Percentiles rank a stretch among this genome's conserved stretches.
Conservation (phyloP, 2,113 vertebrate genomes). For the Hymenochirus boettgeri region DNA sequence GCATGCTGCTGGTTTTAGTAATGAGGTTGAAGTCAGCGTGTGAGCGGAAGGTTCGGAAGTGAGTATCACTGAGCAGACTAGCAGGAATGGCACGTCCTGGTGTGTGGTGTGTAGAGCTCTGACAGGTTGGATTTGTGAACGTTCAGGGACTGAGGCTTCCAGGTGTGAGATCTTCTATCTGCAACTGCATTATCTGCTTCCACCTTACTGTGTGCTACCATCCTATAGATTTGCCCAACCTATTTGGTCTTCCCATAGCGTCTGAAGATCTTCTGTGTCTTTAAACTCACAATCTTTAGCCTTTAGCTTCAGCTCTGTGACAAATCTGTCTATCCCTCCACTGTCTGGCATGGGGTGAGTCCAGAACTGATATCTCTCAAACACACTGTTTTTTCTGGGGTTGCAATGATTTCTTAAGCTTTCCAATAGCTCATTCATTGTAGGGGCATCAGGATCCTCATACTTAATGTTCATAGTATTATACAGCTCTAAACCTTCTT, state of each 20-base stretch:
- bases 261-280: no score
- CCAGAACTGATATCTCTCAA: no score
- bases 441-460: no score
- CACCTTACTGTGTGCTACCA: constrained; percentile 92
- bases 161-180: constrained; percentile 62
- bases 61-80: constrained; percentile 63
- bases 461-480: no score
- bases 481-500: no score
- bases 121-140: constrained; percentile 39
- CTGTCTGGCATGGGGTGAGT: no score
- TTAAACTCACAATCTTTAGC: no score
- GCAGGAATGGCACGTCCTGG: constrained; percentile 46
- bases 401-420: no score
- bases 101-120: constrained; percentile 45
- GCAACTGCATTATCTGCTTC: constrained; percentile 80
- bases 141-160: constrained; percentile 56
- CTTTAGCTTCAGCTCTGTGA: no score
- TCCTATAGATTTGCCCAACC: constrained; percentile 80
- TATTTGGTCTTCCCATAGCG: constrained; percentile 79
- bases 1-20: constrained; percentile 74
- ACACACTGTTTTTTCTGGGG: no score
- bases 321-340: no score
- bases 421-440: no score
- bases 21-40: constrained; percentile 82
- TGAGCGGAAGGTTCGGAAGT: constrained; percentile 82